Evolutionary conservation across 2,113 vertebrate genomes (phyloP).

Genomic region (Indri indri): DNA sequence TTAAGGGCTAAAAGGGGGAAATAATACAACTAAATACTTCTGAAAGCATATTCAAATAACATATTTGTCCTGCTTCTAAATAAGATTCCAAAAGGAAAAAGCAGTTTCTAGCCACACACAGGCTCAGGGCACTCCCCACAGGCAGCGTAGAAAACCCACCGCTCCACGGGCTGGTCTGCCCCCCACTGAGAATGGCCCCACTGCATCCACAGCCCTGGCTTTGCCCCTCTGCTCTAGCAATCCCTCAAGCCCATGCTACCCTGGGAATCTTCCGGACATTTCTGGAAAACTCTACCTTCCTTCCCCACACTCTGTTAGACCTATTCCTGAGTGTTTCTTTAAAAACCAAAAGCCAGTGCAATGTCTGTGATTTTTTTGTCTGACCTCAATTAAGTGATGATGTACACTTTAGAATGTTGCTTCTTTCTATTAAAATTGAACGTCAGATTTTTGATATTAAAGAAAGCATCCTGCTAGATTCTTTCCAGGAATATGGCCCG

Average conservation of each 20-base stretch:
- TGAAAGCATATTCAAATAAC: neutral
- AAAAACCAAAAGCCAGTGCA: neutral
- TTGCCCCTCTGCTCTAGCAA: neutral
- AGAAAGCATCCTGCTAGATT: neutral
- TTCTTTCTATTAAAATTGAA: neutral
- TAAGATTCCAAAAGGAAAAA: neutral
- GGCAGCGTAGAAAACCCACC: neutral
- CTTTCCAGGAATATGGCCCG: neutral
- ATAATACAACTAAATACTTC: neutral
- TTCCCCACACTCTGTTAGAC: neutral
- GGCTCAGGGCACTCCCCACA: neutral
- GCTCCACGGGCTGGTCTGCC: too few species aligned
- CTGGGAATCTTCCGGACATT: neutral
- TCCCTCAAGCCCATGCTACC: too few species aligned
- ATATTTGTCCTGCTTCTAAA: neutral
- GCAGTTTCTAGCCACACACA: accelerated
- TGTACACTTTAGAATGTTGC: accelerated
- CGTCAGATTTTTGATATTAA: neutral
- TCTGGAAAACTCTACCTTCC: too few species aligned
- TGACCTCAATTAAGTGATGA: neutral
- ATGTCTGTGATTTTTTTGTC: neutral
- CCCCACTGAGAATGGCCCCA: neutral
- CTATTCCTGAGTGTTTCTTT: neutral
- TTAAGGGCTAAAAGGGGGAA: neutral
- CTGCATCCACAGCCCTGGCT: accelerated